Evolutionary conservation across 1,140 invertebrate species (phyloP), one percentile per base, ranked within the genome.

Genomic region (Ridgeia piscesae): DNA sequence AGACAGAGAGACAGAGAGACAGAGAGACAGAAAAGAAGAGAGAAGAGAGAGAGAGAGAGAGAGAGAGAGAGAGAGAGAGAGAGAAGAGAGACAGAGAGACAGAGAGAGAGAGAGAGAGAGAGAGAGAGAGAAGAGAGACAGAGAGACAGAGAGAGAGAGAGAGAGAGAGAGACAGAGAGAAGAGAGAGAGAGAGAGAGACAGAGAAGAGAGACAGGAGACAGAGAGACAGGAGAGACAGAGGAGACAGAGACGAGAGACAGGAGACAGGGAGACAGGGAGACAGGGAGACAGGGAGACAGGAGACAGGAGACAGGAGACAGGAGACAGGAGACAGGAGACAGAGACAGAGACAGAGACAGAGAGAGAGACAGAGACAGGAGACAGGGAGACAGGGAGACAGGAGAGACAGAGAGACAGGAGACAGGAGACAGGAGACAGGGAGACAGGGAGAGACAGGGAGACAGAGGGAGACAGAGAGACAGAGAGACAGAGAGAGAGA

Each of bases 11-110:
- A 31, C 2, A 34, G 91, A 58, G 91, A 35, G 48, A 91, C 27
- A 17, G 48, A 21, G n/a, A 48, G 34, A 91, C 31, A 35, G 91
- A 33, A 35, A 58, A 31, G 42, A 17, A 31, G 0, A n/a, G 35
- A 0, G 35, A 91, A 33, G 34, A 58, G 91, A 58, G 48, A 31
- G 48, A 33, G 33, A 35, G 27, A 58, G 91, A 35, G 34, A 58
- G 91, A 91, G 91, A 31, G 33, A 35, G n/a, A n/a, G 11, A 42
- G 33, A 34, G 34, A 91, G 91, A 91, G 33, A 35, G 91, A 21
- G n/a, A 35, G 34, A 33, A 50, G 27, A 34, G 48, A 35, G 91
- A 34, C 2, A 91, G 91, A 91, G 34, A 0, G 91, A 42, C 2
- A 0, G 91, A 91, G 34, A 17, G 48, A 35, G 91, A 33, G 27